Percentiles rank a stretch among this genome's conserved stretches.
These are phyloP conservation scores for Linyphia triangularis DNA, from an alignment of 2,888 invertebrate genomes.

Conservation along the genomic window DNA sequence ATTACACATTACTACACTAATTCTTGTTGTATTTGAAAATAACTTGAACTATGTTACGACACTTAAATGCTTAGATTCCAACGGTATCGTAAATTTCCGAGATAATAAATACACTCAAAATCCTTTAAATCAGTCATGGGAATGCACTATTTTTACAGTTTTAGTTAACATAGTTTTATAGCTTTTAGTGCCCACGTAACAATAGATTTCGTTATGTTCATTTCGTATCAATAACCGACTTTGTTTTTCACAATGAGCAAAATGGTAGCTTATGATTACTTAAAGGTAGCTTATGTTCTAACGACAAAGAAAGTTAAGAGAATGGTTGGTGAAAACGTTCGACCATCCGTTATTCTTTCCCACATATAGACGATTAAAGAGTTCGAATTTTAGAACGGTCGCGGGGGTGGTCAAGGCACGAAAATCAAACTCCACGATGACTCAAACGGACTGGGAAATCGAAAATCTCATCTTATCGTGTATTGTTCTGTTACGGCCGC, in stretches of 20 bases:
- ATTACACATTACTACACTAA: no score
- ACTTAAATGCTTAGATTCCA: no score
- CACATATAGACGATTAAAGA: conserved; percentile 20
- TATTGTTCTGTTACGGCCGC: conserved; percentile 32
- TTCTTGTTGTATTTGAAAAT: no score
- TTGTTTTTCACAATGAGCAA: not conserved
- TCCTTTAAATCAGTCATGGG: no score
- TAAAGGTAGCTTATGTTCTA: not conserved
- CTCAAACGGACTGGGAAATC: conserved; percentile 2
- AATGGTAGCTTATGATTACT: not conserved
- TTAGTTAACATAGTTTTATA: no score
- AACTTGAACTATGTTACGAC: no score
- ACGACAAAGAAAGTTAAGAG: not conserved
- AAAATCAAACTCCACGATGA: conserved; percentile 34
- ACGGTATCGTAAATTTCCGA: no score
- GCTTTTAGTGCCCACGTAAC: no score
- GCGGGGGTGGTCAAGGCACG: conserved; percentile 37
- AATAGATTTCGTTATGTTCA: no score
- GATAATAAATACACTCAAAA: no score
- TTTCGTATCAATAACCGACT: not conserved
- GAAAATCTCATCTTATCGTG: conserved; percentile 37
- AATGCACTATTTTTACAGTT: no score
- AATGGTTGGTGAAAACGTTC: not conserved
- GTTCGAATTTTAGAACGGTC: not conserved
- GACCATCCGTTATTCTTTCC: conserved; percentile 20